Conservation (phyloP, 2,113 vertebrate genomes). For the Holacanthus passer region DNA sequence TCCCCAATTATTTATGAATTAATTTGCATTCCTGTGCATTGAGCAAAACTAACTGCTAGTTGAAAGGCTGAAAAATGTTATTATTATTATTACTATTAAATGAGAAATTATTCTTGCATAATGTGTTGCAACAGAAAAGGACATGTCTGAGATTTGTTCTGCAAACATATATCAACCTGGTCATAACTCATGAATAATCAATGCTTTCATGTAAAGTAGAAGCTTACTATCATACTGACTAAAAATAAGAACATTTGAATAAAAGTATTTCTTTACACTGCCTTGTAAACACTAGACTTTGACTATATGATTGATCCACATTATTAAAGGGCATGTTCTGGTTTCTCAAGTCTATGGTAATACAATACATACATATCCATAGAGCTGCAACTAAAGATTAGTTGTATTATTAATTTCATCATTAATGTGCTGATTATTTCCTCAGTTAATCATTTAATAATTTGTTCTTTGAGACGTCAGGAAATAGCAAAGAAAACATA, state of each 20-base stretch:
- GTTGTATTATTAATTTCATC: neutral
- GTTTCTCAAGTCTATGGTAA: neutral
- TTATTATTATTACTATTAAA: neutral
- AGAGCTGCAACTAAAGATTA: neutral
- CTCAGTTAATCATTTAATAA: neutral
- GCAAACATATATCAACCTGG: neutral
- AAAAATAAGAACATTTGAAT: neutral
- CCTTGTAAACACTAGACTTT: neutral
- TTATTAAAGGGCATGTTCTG: neutral
- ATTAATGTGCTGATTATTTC: neutral
- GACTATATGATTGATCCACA: neutral
- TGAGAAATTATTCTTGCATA: neutral
- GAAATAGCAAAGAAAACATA: constrained; percentile 23
- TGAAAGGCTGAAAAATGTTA: neutral
- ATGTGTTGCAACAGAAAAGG: neutral
- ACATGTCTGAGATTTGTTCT: neutral
- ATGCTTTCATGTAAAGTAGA: neutral
- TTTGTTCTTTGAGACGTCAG: neutral
- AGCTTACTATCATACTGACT: neutral
- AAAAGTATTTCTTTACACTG: neutral
- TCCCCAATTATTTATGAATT: neutral
- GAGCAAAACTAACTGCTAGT: neutral
- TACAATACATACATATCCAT: neutral
- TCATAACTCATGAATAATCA: neutral
- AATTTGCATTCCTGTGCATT: neutral